Conservation (phyloP, 2,113 vertebrate species). For the Thunnus thynnus region DNA sequence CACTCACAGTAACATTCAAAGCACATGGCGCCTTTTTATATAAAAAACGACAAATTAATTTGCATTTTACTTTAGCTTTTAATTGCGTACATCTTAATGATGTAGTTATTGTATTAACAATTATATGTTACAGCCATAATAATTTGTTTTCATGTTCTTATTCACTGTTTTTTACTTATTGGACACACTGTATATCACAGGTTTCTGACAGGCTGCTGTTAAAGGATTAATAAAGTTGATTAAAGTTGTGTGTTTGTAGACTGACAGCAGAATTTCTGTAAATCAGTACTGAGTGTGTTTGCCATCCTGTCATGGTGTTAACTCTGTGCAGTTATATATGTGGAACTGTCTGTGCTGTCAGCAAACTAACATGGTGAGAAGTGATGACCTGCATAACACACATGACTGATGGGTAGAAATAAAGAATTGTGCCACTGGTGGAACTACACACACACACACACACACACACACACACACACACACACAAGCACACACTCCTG, state of each 20-base stretch:
- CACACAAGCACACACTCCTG: conserved; percentile 8
- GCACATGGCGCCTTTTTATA: too few species aligned
- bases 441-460: not conserved
- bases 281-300: not conserved
- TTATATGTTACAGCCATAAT: too few species aligned
- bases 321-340: not conserved
- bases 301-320: conserved; percentile 1
- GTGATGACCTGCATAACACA: conserved; percentile 2
- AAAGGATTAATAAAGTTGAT: too few species aligned
- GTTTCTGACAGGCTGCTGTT: too few species aligned
- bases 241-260: not conserved
- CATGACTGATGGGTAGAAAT: conserved; percentile 2
- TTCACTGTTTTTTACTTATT: not conserved
- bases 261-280: not conserved
- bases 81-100: too few species aligned
- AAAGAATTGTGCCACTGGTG: conserved; percentile 8
- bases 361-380: not conserved
- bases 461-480: conserved; percentile 2
- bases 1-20: too few species aligned
- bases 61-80: too few species aligned
- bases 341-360: conserved; percentile 40
- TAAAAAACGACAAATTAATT: too few species aligned
- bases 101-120: too few species aligned
- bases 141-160: not conserved
- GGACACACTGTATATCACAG: too few species aligned